phyloP scores from a whole-genome alignment of 1,140 invertebrate genomes.

The Probaryconus sp. region DNA sequence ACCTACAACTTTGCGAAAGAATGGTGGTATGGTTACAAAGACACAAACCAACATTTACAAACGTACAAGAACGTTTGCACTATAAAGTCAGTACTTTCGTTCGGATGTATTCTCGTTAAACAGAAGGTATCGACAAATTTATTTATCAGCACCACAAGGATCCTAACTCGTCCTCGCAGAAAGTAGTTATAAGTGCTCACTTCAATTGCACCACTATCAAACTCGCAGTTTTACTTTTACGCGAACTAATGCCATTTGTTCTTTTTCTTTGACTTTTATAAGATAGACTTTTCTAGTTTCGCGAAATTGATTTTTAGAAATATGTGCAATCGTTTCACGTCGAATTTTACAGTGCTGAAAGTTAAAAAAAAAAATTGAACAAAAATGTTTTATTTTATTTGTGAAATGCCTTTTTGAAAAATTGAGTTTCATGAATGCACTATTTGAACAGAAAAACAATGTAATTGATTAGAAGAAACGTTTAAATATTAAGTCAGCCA shows the following conservation, averaged over 20 bases:
- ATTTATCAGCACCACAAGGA: slow-evolving; percentile 23
- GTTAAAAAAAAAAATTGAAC: no score
- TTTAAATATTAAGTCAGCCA: no score
- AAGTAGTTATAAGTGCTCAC: slow-evolving; percentile 3
- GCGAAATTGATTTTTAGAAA: no score
- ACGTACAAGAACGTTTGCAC: slow-evolving; percentile 23
- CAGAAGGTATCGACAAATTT: slow-evolving; percentile 26
- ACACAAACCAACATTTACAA: slow-evolving; percentile 39
- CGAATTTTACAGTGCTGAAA: no score
- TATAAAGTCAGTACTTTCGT: slow-evolving; percentile 28
- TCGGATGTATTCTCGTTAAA: slow-evolving; percentile 4
- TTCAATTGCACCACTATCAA: background rate
- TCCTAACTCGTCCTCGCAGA: slow-evolving; percentile 19
- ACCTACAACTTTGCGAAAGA: slow-evolving; percentile 29
- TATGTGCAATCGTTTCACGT: no score
- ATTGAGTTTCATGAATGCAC: no score
- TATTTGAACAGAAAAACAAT: no score
- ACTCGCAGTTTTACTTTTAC: slow-evolving; percentile 7
- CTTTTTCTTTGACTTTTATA: background rate
- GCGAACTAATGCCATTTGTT: background rate
- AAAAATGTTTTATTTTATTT: no score
- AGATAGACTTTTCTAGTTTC: no score
- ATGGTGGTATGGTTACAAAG: slow-evolving; percentile 11
- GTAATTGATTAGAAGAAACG: no score
- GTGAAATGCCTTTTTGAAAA: no score